Evolutionary conservation across 2,888 invertebrate species (phyloP).

Genomic region (Phaedon cochleariae): DNA sequence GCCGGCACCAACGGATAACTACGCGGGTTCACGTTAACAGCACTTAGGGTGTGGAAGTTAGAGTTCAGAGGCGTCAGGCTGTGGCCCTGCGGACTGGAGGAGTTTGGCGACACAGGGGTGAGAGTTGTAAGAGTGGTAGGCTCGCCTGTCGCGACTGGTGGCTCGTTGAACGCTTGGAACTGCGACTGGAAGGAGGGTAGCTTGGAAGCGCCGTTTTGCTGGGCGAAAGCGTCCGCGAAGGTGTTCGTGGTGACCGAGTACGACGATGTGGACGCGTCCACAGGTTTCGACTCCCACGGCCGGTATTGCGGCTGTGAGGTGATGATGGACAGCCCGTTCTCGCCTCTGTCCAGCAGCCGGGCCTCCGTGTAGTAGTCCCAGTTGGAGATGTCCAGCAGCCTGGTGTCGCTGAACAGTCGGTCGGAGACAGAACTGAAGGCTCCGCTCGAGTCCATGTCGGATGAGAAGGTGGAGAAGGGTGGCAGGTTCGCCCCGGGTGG

Average conservation of each 20-base stretch:
- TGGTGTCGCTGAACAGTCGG: conserved; percentile 70
- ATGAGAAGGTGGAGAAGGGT: conserved; percentile 77
- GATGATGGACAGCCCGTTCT: conserved; percentile 73
- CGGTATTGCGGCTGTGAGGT: conserved; percentile 77
- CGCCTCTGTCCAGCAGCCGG: conserved; percentile 67
- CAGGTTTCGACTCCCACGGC: conserved; percentile 82
- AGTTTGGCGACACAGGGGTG: conserved; percentile 74
- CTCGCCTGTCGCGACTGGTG: conserved; percentile 58
- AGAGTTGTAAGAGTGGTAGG: conserved; percentile 69
- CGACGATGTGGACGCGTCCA: conserved; percentile 60
- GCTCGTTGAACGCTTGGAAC: conserved; percentile 78
- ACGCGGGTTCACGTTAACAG: conserved; percentile 75
- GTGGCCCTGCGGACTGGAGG: conserved; percentile 66
- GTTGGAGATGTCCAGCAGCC: conserved; percentile 68
- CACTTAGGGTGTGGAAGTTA: conserved; percentile 80
- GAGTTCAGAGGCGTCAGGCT: conserved; percentile 75
- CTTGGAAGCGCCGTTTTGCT: conserved; percentile 69
- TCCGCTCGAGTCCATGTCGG: conserved; percentile 66
- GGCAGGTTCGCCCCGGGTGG: conserved; percentile 70
- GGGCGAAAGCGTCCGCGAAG: conserved; percentile 70
- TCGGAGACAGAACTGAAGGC: conserved; percentile 66
- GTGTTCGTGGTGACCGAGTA: conserved; percentile 64
- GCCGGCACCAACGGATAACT: conserved; percentile 85
- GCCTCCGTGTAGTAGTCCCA: conserved; percentile 78
- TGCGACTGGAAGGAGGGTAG: conserved; percentile 92